phyloP scores from a whole-genome alignment of 2,113 vertebrate species.

The Dryoscopus gambensis region DNA sequence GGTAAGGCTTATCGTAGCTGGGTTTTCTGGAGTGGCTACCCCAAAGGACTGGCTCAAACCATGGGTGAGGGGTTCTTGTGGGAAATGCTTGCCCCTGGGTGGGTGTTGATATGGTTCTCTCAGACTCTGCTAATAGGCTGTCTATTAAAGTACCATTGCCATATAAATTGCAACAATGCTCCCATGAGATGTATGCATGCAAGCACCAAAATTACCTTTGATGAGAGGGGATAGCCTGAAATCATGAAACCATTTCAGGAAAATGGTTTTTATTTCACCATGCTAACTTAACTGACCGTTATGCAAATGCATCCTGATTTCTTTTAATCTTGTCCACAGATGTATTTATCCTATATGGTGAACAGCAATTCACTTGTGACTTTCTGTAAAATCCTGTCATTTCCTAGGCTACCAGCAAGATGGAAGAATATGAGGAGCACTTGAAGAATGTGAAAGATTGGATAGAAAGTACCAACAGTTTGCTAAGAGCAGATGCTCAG shows the following conservation, averaged over 20 bases:
- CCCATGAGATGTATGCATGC: background rate
- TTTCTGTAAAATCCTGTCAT: background rate
- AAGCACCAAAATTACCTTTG: background rate
- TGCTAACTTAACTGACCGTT: background rate
- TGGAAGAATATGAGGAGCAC: conserved; percentile 87
- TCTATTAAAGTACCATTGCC: background rate
- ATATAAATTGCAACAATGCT: background rate
- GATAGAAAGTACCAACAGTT: conserved; percentile 78
- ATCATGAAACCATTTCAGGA: background rate
- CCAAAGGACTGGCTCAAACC: background rate
- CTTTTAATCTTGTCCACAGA: background rate
- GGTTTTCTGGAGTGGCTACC: background rate
- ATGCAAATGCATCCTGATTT: background rate
- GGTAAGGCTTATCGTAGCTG: background rate
- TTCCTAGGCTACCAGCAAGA: conserved; percentile 78
- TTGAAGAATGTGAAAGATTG: conserved; percentile 78
- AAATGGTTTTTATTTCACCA: background rate
- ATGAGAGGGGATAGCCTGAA: background rate
- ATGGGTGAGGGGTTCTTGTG: accelerated
- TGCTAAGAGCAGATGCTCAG: conserved; percentile 77
- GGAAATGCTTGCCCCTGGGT: background rate
- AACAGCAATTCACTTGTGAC: background rate
- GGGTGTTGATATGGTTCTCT: background rate
- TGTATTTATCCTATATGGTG: background rate
- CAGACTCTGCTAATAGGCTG: background rate